Conservation (phyloP, 2,888 invertebrate species). For the Chloromyia formosa region DNA sequence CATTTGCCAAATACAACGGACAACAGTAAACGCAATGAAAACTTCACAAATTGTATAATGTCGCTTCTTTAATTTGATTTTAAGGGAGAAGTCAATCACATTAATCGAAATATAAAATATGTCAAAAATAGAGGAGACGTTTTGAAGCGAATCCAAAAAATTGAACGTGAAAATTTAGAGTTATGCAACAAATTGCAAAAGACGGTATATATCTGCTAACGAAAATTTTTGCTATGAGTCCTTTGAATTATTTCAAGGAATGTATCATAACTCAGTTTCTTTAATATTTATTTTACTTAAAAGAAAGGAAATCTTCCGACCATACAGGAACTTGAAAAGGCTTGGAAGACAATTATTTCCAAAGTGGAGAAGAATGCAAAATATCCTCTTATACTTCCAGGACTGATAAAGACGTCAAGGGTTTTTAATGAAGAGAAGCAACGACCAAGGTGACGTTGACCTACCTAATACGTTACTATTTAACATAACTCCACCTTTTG, state of each 20-base stretch:
- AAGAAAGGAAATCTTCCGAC: conserved; percentile 41
- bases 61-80: no score
- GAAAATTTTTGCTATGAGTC: no score
- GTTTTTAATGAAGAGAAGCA: neutral
- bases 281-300: no score
- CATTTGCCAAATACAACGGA: conserved; percentile 23
- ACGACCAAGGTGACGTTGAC: conserved; percentile 53
- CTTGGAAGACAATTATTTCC: conserved; percentile 38
- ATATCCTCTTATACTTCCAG: conserved; percentile 43
- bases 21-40: conserved; percentile 3
- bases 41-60: no score
- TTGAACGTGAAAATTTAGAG: conserved; percentile 33
- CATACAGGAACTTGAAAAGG: conserved; percentile 17
- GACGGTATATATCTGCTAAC: neutral
- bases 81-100: no score
- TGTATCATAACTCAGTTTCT: no score
- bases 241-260: no score
- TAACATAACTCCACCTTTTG: no score
- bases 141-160: conserved; percentile 5
- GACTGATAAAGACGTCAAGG: conserved; percentile 5
- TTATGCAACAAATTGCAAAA: neutral
- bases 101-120: no score
- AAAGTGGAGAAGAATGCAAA: conserved; percentile 26
- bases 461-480: neutral
- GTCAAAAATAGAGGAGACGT: no score